Evolutionary conservation across 1,140 invertebrate genomes (phyloP), one percentile per base, ranked within the genome.

Genomic region (Apis florea): DNA sequence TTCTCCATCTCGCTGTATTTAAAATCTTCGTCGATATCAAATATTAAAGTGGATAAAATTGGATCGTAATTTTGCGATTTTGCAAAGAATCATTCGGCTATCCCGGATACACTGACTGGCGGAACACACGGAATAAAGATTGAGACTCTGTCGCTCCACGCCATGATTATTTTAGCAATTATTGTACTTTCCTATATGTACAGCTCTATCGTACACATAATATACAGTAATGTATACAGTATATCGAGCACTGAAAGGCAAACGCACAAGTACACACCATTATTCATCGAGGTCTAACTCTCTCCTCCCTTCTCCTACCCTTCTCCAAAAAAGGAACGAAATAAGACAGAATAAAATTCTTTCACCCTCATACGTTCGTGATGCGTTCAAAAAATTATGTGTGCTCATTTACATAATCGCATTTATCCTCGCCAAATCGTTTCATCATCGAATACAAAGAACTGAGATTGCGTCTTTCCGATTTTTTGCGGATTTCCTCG

Each of bases 111-210:
- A 63, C 31, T 58, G 12, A 47, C 77, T 71, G 84, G 66, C 80
- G 64, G 59, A 77, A 71, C 75, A 71, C 24, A 19, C 75, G 64
- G 71, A 86, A 71, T 75, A 70, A 83, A 86, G 66, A 75, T 79
- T 61, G 61, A 80, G 70, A 85, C 70, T 86, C 71, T 76, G 64
- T 82, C 79, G 61, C 73, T 76, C 66, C 74, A 47, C 82, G 83
- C 63, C 69, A 77, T 69, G 73, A 72, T 82, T 85, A 79, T 85
- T 88, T 88, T 88, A 86, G 87, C 87, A 88, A 83, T 88, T 88
- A 88, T 88, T 88, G 87, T 88, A 88, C 87, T 88, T 78, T 88
- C 76, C 82, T 88, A 84, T 88, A 88, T 86, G 75, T 87, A 87
- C 86, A 87, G 26, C 40, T 83, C 66, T 84, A 86, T 88, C 61